Percentiles rank a stretch among this genome's conserved stretches.
Conservation (phyloP, 1,140 invertebrate species). For the Dufourea novaeangliae region DNA sequence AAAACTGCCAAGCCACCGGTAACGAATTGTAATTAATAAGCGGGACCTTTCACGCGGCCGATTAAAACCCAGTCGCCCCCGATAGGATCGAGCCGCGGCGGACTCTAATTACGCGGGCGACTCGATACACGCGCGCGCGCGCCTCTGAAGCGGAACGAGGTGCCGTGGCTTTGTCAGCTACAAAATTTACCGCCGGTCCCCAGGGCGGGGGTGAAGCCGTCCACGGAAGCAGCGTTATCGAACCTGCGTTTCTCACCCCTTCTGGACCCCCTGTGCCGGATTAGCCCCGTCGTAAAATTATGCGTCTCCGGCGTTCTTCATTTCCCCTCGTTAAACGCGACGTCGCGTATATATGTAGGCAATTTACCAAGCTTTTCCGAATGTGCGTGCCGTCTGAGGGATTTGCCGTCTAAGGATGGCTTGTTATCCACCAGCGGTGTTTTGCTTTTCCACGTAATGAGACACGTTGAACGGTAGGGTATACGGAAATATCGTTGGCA, state of each 20-base stretch:
- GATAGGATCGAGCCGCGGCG: constrained; percentile 31
- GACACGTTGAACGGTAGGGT: too few species aligned
- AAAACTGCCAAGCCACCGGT: background rate
- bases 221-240: constrained; percentile 52
- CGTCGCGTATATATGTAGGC: constrained; percentile 16
- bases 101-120: constrained; percentile 52
- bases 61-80: constrained; percentile 45
- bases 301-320: constrained; percentile 53
- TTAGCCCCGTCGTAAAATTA: constrained; percentile 59
- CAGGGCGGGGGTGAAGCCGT: constrained; percentile 41
- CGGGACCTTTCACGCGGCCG: constrained; percentile 44
- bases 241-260: constrained; percentile 21
- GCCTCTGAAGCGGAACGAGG: constrained; percentile 52
- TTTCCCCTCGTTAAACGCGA: constrained; percentile 40
- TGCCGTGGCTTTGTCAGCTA: constrained; percentile 57
- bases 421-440: background rate
- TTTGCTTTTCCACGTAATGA: background rate
- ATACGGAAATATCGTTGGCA: too few species aligned
- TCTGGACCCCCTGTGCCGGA: background rate
- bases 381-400: background rate
- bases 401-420: background rate
- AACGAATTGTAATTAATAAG: constrained; percentile 49
- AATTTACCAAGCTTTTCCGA: constrained; percentile 31
- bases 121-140: constrained; percentile 15
- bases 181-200: constrained; percentile 57